Base-by-base conservation (phyloP, 1,140 invertebrate species). In the Dendroctonus ponderosae region DNA sequence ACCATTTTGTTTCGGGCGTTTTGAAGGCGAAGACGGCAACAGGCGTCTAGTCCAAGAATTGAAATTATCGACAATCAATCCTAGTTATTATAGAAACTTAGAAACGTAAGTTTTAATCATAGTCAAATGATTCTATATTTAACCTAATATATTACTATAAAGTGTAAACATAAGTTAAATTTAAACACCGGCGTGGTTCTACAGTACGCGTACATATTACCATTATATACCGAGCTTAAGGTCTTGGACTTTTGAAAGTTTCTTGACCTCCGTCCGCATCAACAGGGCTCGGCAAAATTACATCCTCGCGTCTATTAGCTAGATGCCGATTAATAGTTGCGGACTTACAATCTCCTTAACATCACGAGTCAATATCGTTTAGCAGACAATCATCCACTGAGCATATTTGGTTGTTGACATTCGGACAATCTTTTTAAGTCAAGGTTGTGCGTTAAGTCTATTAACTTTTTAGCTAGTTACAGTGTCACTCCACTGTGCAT, bases 31-130 rank as follows among this genome's bases (percentile, higher is more conserved):
- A 76, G 77, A 77, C 77, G 72, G 63, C 66, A 71, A 71, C 65
- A 74, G 60, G 49, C 66, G 76, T 77, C 76, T 77, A 76, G 77
- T 78, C 77, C 77, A 78, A 78, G 77, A 78, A 78, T 78, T 76
- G 77, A 78, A 78, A 76, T 72, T 69, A 72, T 69, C 72, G 77
- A 78, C 77, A 78, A 78, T 78, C 77, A 78, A 71, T 53, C 57
- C 52, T 68, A 68, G 66, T 64, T 62, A 42, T 54, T 56, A 56
- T 11, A 49, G 43, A 38, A 48, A 49, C 12, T 62, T 42, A 49
- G 46, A 66, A 66, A 67, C 58, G 57, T 62, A 71, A 58, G 58
- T 50, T 26, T 62, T 57, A 70, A 66, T 65, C 63, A 68, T 67
- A 73, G 66, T 69, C 68, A 70, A 67, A 67, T 69, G 63, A 68